Evolutionary conservation across 2,113 vertebrate genomes (phyloP), one percentile per base, ranked within the genome.

Genomic region (Neopipo cinnamomea): DNA sequence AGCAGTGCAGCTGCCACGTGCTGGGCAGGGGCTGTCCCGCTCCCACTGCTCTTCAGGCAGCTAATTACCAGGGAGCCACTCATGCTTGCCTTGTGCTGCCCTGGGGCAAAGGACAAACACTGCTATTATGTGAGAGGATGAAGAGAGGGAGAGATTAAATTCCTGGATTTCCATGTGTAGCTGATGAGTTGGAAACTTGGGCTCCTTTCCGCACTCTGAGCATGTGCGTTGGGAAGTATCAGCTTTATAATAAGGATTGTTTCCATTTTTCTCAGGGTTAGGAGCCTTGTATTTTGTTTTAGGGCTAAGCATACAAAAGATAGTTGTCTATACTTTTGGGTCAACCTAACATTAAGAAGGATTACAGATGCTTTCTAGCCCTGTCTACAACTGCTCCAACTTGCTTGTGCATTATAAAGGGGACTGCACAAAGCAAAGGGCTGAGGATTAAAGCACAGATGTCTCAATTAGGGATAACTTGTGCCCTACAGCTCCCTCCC

Each of bases 61-160:
- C 72, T 95, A 95, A 96, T 96, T 88, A 94, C 61, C 11, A 20
- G 14, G 2, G 47, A 70, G 62, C 55, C 70, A 59, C 77, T 87
- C 88, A 41, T 5, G 70, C 65, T 88, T 76, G 88, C 82, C 28
- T 78, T 84, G 33, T 1, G 5, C 30, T 94, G 80, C 82, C 93
- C 89, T 4, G 9, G 82, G 87, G 87, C 91, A 90, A 94, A 93
- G 63, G 74, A 79, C 86, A 97, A 90, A 75, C 16, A 75, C 39
- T 73, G 84, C 77, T 93, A 86, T 95, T 95, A 67, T 91, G 59
- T 59, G 65, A 94, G 62, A 95, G 89, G 88, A 92, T 88, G 77
- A 83, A 81, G 76, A 90, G 58, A 58, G 70, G 47, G 90, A 94
- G 82, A 91, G 89, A 95, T 93, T 84, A 85, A 93, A 86, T 84